Conservation (phyloP, 2,113 vertebrate genomes). For the Psophia crepitans region DNA sequence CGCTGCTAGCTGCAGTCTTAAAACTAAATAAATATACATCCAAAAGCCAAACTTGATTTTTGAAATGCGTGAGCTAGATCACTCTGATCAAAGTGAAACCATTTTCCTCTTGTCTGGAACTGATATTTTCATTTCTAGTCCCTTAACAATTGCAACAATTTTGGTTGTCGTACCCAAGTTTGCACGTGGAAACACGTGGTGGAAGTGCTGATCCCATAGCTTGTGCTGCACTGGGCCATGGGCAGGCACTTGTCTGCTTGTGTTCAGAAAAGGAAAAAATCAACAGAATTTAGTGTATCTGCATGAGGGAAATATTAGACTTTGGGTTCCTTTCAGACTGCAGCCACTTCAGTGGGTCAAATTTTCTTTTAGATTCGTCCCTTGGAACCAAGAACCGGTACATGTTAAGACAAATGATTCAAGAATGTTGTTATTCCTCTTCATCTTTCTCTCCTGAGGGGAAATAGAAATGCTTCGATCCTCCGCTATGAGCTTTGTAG, state of each 20-base stretch:
- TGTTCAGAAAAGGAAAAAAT: not conserved
- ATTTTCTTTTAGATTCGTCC: not conserved
- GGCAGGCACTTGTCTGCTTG: not conserved
- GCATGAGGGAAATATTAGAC: accelerated
- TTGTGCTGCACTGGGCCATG: not conserved
- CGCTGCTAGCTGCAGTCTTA: not conserved
- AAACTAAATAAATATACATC: not conserved
- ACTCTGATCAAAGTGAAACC: accelerated
- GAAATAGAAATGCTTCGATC: not conserved
- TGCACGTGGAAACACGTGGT: not conserved
- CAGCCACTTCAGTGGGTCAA: not conserved
- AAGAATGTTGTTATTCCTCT: not conserved
- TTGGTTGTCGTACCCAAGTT: not conserved
- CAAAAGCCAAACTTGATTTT: not conserved
- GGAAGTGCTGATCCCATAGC: not conserved
- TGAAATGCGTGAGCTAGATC: not conserved
- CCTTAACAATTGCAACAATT: not conserved
- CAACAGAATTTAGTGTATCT: not conserved
- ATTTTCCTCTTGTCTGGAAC: not conserved
- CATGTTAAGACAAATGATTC: not conserved
- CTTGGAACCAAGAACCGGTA: not conserved
- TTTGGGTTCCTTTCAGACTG: not conserved
- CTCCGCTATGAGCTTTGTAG: not conserved
- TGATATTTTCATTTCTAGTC: not conserved
- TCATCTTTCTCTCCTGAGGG: not conserved